A percentile compares a stretch with the other conserved stretches of the same genome.
Evolutionary conservation across 2,888 invertebrate species (phyloP).

Genomic region (Vandiemenella viatica): DNA sequence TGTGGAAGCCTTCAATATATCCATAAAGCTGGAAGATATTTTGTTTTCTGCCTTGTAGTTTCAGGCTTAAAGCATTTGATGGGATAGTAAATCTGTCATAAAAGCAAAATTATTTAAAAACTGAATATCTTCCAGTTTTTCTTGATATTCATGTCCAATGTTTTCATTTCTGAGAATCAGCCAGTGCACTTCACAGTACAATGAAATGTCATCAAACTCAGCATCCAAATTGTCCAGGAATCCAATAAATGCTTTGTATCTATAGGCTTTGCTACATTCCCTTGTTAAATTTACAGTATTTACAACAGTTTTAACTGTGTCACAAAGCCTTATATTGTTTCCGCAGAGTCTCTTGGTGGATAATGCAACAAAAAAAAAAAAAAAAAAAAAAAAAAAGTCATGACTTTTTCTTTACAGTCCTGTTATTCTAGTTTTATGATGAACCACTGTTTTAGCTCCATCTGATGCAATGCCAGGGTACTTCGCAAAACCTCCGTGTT

Average conservation of each 20-base stretch:
- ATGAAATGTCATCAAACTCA: not conserved
- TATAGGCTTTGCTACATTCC: not conserved
- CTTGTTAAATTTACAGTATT: constrained; percentile 2
- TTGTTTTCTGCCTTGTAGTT: not conserved
- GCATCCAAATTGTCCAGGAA: not conserved
- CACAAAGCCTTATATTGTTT: not conserved
- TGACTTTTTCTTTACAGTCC: not conserved
- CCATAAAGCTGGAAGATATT: too few relatives aligned
- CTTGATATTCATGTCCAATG: not conserved
- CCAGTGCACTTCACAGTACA: not conserved
- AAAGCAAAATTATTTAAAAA: not conserved
- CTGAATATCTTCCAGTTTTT: not conserved
- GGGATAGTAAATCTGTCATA: not conserved
- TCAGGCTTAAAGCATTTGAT: not conserved
- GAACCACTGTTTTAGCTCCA: not conserved
- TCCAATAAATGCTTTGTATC: constrained; percentile 1
- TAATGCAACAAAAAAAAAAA: not conserved
- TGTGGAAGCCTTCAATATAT: too few relatives aligned
- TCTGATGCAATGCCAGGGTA: not conserved
- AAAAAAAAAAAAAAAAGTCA: not conserved
- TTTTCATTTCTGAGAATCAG: not conserved
- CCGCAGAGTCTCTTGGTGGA: not conserved
- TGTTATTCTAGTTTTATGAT: not conserved
- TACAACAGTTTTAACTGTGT: not conserved
- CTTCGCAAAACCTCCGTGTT: not conserved